Evolutionary conservation across 2,888 invertebrate genomes (phyloP).

Genomic region (Cecidostiba fungosa): DNA sequence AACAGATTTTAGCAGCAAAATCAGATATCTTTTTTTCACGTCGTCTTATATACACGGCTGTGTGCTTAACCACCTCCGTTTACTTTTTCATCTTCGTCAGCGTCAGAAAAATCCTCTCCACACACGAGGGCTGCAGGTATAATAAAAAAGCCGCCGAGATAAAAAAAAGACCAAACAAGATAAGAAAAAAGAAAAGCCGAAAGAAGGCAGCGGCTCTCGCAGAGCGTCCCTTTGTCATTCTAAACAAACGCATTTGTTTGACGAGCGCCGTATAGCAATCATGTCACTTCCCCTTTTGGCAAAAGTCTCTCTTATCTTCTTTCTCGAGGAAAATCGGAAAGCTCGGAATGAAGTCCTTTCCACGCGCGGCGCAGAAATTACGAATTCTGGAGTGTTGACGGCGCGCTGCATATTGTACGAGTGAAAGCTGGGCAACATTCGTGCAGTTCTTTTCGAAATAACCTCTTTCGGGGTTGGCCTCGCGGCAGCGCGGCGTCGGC

Average conservation of each 20-base stretch:
- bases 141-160: slow-evolving; percentile 27
- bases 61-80: not conserved
- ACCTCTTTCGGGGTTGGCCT: slow-evolving; percentile 39
- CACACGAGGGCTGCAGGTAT: not conserved
- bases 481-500: not conserved
- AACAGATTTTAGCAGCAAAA: not conserved
- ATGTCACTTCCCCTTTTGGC: not conserved
- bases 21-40: not conserved
- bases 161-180: slow-evolving; percentile 59
- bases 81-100: not conserved
- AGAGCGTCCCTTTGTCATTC: slow-evolving; percentile 50
- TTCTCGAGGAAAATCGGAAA: slow-evolving; percentile 15
- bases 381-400: slow-evolving; percentile 48
- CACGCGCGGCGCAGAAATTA: slow-evolving; percentile 26
- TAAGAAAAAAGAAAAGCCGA: slow-evolving; percentile 32
- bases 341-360: slow-evolving; percentile 34
- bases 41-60: not conserved
- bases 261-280: slow-evolving; percentile 5
- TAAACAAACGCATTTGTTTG: slow-evolving; percentile 57
- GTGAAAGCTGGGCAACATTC: slow-evolving; percentile 47
- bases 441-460: slow-evolving; percentile 42
- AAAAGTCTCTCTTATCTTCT: not conserved
- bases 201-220: not conserved
- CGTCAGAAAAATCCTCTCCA: not conserved
- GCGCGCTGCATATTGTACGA: slow-evolving; percentile 42